phyloP scores from a whole-genome alignment of 2,888 invertebrate genomes.

The Pseudoips prasinana region DNA sequence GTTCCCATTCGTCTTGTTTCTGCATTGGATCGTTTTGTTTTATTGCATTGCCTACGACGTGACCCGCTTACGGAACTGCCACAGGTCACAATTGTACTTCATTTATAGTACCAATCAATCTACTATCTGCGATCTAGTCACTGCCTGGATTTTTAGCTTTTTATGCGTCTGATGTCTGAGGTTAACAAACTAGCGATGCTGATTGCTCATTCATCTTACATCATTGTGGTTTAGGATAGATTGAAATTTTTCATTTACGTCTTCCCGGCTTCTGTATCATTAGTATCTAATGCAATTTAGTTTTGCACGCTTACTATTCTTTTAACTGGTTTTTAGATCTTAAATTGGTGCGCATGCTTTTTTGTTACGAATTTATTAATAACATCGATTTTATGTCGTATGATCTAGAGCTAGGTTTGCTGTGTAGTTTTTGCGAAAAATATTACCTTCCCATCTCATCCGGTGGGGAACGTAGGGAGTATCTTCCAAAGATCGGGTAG shows the following conservation, averaged over 20 bases:
- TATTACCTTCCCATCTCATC: no score
- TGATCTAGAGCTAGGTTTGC: no score
- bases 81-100: slow-evolving; percentile 65
- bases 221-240: slow-evolving; percentile 68
- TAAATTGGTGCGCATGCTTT: slow-evolving; percentile 15
- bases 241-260: slow-evolving; percentile 61
- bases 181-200: slow-evolving; percentile 72
- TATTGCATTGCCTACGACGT: slow-evolving; percentile 60
- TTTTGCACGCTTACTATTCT: slow-evolving; percentile 39
- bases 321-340: no score
- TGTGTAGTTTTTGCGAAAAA: no score
- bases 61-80: slow-evolving; percentile 60
- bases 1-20: slow-evolving; percentile 42
- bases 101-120: slow-evolving; percentile 78
- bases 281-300: slow-evolving; percentile 46
- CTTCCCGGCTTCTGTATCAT: slow-evolving; percentile 50
- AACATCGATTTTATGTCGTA: no score
- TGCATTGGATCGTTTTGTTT: slow-evolving; percentile 58
- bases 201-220: slow-evolving; percentile 80
- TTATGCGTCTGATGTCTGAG: slow-evolving; percentile 75
- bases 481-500: no score
- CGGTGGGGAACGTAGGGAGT: no score
- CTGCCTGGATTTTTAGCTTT: slow-evolving; percentile 74
- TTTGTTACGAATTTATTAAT: slow-evolving; percentile 33
- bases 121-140: slow-evolving; percentile 73